A percentile compares a stretch with the other conserved stretches of the same genome.
Evolutionary conservation across 1,140 invertebrate species (phyloP).

Genomic region (Temnothorax nylanderi): DNA sequence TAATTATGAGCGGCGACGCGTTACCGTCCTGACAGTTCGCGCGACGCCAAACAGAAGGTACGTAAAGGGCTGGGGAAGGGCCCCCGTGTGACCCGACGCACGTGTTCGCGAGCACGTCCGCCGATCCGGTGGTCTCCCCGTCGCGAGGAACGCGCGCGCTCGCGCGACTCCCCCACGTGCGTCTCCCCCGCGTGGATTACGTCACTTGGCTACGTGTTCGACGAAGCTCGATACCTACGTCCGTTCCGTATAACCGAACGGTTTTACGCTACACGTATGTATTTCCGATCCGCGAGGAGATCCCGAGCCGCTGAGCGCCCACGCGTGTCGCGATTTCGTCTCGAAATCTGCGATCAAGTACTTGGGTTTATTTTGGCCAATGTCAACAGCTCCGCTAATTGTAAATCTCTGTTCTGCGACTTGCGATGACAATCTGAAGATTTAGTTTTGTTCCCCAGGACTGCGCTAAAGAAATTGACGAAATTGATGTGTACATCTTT

Average conservation of each 20-base stretch:
- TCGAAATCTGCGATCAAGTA: no score
- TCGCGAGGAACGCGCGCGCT: not conserved
- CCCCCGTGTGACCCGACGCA: no score
- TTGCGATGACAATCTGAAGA: not conserved
- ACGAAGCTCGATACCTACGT: not conserved
- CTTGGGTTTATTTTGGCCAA: no score
- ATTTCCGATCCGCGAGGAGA: not conserved
- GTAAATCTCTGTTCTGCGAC: no score
- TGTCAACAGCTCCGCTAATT: not conserved
- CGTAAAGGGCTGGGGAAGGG: constrained; percentile 14
- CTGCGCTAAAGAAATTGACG: not conserved
- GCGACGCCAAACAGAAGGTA: constrained; percentile 75
- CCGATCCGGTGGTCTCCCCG: not conserved
- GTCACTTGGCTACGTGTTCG: constrained; percentile 67
- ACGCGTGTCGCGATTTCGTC: no score
- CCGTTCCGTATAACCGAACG: not conserved
- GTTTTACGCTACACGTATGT: not conserved
- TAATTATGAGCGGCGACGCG: constrained; percentile 75
- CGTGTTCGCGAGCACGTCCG: no score
- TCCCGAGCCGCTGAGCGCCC: no score
- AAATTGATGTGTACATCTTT: not conserved
- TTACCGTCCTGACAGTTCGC: constrained; percentile 79
- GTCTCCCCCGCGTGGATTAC: constrained; percentile 54
- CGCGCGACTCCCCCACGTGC: constrained; percentile 1
- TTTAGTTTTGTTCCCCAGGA: no score